A percentile compares a stretch with the other conserved stretches of the same genome.
Conservation (phyloP, 2,113 vertebrate genomes). For the Misgurnus anguillicaudatus region DNA sequence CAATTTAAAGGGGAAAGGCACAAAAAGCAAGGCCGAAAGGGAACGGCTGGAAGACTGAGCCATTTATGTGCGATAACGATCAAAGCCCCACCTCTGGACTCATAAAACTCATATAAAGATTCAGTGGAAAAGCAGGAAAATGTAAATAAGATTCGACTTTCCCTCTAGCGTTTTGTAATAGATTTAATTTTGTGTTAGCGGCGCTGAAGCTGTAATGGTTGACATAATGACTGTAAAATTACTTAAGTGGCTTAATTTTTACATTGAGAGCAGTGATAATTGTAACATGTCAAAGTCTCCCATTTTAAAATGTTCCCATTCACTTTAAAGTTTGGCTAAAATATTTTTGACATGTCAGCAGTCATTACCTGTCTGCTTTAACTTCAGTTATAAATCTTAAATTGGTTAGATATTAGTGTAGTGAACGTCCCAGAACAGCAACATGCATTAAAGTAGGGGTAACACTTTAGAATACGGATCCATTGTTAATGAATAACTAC, state of each 20-base stretch:
- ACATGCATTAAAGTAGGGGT: too few relatives aligned
- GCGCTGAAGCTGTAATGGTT: background rate
- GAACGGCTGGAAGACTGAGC: background rate
- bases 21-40: constrained; percentile 4
- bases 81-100: background rate
- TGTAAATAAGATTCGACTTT: constrained; percentile 11
- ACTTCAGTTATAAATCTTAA: too few relatives aligned
- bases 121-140: background rate
- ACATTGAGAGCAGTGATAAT: background rate
- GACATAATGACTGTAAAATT: background rate
- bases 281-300: too few relatives aligned
- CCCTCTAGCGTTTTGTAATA: background rate
- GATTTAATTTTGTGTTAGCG: background rate
- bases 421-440: too few relatives aligned
- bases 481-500: too few relatives aligned
- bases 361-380: too few relatives aligned
- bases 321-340: too few relatives aligned
- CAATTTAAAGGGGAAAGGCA: constrained; percentile 50
- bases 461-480: too few relatives aligned
- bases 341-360: too few relatives aligned
- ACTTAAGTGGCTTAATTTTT: background rate
- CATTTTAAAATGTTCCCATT: too few relatives aligned
- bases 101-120: background rate
- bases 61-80: constrained; percentile 3
- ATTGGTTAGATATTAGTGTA: too few relatives aligned